phyloP scores from a whole-genome alignment of 2,797 vertebrate genomes.

The Lepus oiostolus region DNA sequence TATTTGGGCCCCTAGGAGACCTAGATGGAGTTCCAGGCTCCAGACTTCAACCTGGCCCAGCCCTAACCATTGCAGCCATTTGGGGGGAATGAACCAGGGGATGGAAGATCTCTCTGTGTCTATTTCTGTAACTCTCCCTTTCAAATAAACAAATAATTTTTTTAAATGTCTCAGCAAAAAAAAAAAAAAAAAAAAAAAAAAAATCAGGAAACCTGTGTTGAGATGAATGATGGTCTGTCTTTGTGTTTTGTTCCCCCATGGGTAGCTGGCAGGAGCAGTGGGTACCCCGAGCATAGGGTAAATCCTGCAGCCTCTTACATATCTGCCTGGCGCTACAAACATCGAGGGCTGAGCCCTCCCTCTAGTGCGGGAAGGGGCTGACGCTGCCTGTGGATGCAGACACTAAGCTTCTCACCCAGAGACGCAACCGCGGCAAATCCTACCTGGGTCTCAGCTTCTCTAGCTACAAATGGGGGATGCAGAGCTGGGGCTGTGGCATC shows the following conservation, averaged over 20 bases:
- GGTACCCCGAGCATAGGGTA: background rate
- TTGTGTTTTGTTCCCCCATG: background rate
- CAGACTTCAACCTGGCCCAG: too few species aligned
- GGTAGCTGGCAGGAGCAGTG: background rate
- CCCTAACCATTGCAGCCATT: too few species aligned
- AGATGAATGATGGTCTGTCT: conserved; percentile 20
- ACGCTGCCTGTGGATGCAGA: background rate
- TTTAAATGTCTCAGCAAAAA: background rate
- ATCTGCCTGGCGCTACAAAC: background rate
- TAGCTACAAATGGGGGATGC: background rate
- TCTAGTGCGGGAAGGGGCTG: background rate
- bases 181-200: conserved; percentile 52
- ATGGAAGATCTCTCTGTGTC: too few species aligned
- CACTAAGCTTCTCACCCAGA: background rate
- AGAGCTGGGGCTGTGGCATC: background rate
- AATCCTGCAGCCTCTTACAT: background rate
- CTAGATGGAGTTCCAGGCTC: too few species aligned
- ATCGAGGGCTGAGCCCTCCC: background rate
- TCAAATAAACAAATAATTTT: too few species aligned
- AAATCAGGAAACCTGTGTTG: background rate
- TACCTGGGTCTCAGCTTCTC: conserved; percentile 5
- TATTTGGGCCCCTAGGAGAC: background rate
- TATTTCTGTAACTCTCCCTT: too few species aligned
- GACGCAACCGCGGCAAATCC: background rate
- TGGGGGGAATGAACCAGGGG: too few species aligned